These are phyloP conservation scores for Hapalemur alaotrensis DNA, from an alignment of 2,797 vertebrate species.

Conservation along the genomic window DNA sequence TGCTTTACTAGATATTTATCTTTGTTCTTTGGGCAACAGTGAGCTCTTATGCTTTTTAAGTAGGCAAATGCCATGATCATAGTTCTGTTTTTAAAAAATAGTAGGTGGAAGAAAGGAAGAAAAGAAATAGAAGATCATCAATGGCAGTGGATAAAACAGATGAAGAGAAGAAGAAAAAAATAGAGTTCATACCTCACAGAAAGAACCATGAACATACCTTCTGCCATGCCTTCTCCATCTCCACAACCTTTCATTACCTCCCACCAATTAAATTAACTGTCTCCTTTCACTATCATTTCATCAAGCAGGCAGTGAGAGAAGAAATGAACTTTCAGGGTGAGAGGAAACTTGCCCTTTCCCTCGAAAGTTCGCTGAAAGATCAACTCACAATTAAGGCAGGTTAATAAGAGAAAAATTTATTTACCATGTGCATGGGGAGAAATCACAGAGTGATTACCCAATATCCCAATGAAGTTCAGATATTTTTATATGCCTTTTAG, in stretches of 20 bases:
- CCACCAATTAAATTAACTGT: background rate
- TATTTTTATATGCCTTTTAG: no score
- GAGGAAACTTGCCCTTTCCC: no score
- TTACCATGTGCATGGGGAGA: no score
- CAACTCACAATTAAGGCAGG: no score
- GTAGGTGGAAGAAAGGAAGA: background rate
- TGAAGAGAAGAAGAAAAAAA: background rate
- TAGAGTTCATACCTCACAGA: background rate
- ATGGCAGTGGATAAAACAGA: background rate
- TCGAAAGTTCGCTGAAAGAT: no score
- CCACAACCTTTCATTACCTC: background rate
- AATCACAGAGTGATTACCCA: no score
- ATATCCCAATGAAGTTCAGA: no score
- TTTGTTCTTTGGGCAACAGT: background rate
- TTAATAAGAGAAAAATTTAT: no score
- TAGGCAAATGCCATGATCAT: background rate
- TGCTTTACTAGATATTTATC: background rate
- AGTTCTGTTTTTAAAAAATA: background rate
- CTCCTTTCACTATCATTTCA: background rate
- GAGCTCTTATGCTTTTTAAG: background rate
- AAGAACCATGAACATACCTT: background rate
- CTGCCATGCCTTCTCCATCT: no score
- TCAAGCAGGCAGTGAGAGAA: background rate
- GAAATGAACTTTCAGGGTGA: background rate
- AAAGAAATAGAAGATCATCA: conserved; percentile 8